Evolutionary conservation across 2,888 invertebrate genomes (phyloP).

Genomic region (Catocala fraxini): DNA sequence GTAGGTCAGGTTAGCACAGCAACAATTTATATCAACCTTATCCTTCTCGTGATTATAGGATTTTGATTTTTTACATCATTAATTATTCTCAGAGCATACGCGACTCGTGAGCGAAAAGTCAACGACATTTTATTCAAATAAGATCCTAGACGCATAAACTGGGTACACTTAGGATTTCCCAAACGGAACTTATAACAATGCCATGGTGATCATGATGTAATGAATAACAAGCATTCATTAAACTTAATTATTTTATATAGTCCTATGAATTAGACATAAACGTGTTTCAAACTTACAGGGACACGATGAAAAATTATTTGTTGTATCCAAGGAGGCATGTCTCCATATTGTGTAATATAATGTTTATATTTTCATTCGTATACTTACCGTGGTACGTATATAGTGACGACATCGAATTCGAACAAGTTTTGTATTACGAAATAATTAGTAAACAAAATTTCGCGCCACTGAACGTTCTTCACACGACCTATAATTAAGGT

Average conservation of each 20-base stretch:
- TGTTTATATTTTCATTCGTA: conserved; percentile 37
- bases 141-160: conserved; percentile 54
- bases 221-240: conserved; percentile 31
- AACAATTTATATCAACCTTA: conserved; percentile 35
- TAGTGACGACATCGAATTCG: conserved; percentile 59
- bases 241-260: conserved; percentile 1
- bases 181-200: conserved; percentile 69
- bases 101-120: conserved; percentile 47
- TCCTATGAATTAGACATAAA: background rate
- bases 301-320: background rate
- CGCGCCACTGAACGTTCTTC: conserved; percentile 65
- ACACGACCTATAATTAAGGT: conserved; percentile 63
- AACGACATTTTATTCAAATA: conserved; percentile 54
- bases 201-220: conserved; percentile 58
- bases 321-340: background rate
- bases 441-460: conserved; percentile 71
- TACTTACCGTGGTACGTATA: conserved; percentile 43
- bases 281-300: background rate
- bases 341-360: conserved; percentile 16
- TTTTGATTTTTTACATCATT: conserved; percentile 22
- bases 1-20: conserved; percentile 60
- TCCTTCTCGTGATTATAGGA: conserved; percentile 23
- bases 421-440: conserved; percentile 69
- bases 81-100: conserved; percentile 21
- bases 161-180: conserved; percentile 66